These are phyloP conservation scores for Ylistrum balloti DNA, from an alignment of 1,140 invertebrate species.

Conservation along the genomic window DNA sequence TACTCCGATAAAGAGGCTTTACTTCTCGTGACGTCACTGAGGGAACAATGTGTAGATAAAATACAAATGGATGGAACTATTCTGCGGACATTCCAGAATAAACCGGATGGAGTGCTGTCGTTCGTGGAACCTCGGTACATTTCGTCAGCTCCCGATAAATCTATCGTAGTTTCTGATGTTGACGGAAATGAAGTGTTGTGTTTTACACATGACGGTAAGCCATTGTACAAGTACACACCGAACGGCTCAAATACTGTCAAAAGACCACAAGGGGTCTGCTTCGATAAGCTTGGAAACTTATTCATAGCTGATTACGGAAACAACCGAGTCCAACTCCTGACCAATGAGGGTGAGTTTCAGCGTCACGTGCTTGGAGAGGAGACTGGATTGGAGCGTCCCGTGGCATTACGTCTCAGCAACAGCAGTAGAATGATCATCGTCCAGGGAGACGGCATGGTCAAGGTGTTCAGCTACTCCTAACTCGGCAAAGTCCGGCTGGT, in stretches of 20 bases:
- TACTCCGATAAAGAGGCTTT: conserved; percentile 59
- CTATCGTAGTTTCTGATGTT: conserved; percentile 73
- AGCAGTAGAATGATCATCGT: conserved; percentile 75
- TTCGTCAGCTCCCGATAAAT: conserved; percentile 66
- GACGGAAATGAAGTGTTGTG: conserved; percentile 66
- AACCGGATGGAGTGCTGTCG: conserved; percentile 55
- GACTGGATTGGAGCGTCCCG: conserved; percentile 71
- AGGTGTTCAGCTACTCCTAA: conserved; percentile 71
- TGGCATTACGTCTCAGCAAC: conserved; percentile 72
- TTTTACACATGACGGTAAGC: conserved; percentile 64
- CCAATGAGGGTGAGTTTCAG: conserved; percentile 74
- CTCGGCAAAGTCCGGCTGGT: too few species aligned
- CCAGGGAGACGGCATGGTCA: conserved; percentile 79
- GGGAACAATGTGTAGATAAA: conserved; percentile 70
- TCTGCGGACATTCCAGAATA: conserved; percentile 64
- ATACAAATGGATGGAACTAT: conserved; percentile 71
- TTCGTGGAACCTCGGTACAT: conserved; percentile 73
- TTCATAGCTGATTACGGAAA: conserved; percentile 78
- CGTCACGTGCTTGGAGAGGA: conserved; percentile 73
- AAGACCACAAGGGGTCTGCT: conserved; percentile 74
- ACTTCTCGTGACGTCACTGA: conserved; percentile 70
- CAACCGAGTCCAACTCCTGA: conserved; percentile 74
- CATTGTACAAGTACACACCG: conserved; percentile 69
- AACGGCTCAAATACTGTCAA: conserved; percentile 67
- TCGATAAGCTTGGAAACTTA: conserved; percentile 75